phyloP scores from a whole-genome alignment of 1,140 invertebrate species.

The Pogonognathellus flavescens region DNA sequence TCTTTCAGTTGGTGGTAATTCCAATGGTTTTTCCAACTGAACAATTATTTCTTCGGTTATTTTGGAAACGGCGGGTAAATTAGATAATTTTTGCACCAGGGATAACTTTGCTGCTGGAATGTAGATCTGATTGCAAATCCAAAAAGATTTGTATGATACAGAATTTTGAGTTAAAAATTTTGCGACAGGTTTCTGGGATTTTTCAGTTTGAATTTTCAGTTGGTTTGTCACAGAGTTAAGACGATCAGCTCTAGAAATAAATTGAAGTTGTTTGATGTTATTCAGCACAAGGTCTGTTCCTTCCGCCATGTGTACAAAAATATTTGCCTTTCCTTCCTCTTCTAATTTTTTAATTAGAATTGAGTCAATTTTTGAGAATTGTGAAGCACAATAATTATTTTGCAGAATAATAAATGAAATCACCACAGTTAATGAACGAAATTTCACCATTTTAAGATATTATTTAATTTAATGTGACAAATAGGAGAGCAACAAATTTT shows the following conservation, averaged over 20 bases:
- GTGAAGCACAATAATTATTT: no score
- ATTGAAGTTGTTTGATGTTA: background rate
- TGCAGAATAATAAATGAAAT: no score
- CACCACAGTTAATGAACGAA: no score
- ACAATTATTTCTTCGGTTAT: constrained; percentile 17
- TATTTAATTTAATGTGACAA: no score
- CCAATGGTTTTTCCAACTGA: background rate
- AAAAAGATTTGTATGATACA: background rate
- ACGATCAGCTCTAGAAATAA: background rate
- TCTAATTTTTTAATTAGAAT: background rate
- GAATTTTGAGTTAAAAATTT: background rate
- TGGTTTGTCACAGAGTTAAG: background rate
- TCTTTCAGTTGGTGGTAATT: background rate
- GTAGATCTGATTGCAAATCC: constrained; percentile 28
- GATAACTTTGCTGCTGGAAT: background rate
- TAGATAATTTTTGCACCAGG: background rate
- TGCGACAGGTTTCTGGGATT: background rate
- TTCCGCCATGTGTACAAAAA: background rate
- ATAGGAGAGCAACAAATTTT: no score
- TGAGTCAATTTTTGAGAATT: background rate
- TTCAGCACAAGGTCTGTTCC: background rate
- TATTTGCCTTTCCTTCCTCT: background rate
- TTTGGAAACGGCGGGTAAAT: background rate
- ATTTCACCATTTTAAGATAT: no score
- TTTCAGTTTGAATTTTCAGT: background rate